These are phyloP conservation scores for Centropyge bicolor DNA, from an alignment of 2,797 vertebrate genomes.

Conservation along the genomic window DNA sequence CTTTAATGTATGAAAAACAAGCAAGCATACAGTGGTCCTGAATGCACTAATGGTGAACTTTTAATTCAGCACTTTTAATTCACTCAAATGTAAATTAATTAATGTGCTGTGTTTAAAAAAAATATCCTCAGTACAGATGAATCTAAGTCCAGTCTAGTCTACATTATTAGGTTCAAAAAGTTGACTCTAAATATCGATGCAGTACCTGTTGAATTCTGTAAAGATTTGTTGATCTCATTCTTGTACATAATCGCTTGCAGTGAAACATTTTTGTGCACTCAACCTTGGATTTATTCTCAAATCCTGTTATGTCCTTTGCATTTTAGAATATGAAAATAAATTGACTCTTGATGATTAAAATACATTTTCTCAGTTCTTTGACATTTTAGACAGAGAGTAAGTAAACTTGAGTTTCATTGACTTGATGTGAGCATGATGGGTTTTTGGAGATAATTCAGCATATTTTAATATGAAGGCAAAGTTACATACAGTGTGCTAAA, in stretches of 20 bases:
- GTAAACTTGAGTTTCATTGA: too few relatives aligned
- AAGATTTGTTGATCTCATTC: constrained; percentile 80
- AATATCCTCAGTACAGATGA: constrained; percentile 59
- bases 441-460: background rate
- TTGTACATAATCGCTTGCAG: constrained; percentile 89
- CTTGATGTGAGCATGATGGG: background rate
- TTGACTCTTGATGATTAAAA: constrained; percentile 84
- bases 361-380: constrained; percentile 33
- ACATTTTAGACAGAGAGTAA: background rate
- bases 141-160: constrained; percentile 67
- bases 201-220: constrained; percentile 80
- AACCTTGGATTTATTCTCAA: constrained; percentile 91
- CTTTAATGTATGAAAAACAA: constrained; percentile 62
- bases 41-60: constrained; percentile 80
- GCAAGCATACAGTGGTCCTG: constrained; percentile 52
- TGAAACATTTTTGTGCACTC: constrained; percentile 90
- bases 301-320: constrained; percentile 90
- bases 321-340: constrained; percentile 89
- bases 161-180: constrained; percentile 62
- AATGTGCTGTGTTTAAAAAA: constrained; percentile 67
- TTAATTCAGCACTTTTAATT: constrained; percentile 62
- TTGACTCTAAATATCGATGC: constrained; percentile 77
- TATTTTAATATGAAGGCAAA: background rate
- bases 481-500: background rate
- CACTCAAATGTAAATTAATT: constrained; percentile 71